phyloP scores from a whole-genome alignment of 2,797 vertebrate genomes.

The Liparis tanakae region DNA sequence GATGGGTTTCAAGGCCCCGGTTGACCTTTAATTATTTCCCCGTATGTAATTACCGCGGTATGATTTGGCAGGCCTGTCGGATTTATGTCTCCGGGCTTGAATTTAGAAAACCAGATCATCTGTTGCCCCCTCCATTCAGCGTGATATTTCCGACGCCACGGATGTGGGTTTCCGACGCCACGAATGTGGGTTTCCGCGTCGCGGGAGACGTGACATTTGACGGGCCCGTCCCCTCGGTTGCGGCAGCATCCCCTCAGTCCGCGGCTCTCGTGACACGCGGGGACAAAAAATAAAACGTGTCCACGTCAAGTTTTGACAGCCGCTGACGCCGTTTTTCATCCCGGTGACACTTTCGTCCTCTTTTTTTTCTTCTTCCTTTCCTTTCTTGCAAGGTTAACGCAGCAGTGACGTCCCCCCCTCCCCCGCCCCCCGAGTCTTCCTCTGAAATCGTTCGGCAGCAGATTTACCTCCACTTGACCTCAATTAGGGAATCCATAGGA shows the following conservation, averaged over 20 bases:
- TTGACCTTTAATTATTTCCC: constrained; percentile 8
- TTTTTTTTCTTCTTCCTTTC: no score
- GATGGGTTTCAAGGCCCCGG: background rate
- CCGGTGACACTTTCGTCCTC: constrained; percentile 47
- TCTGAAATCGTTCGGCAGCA: constrained; percentile 21
- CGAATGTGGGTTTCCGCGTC: background rate
- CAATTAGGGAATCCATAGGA: constrained; percentile 83
- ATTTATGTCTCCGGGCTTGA: constrained; percentile 1
- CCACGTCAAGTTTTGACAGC: constrained; percentile 41
- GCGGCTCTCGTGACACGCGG: constrained; percentile 24
- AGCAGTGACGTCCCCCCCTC: constrained; percentile 25
- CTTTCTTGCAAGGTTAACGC: constrained; percentile 58
- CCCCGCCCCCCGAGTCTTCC: background rate
- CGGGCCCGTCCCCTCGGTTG: constrained; percentile 12
- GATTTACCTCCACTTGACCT: constrained; percentile 75
- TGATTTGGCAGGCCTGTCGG: background rate
- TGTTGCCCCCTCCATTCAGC: background rate
- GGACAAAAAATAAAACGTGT: constrained; percentile 37
- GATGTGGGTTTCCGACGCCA: background rate
- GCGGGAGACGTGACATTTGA: constrained; percentile 46
- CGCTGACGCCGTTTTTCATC: no score
- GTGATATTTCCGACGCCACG: background rate
- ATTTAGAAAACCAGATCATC: background rate
- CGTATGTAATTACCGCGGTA: background rate
- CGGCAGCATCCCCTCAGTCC: constrained; percentile 11